Evolutionary conservation across 2,113 vertebrate genomes (phyloP).

Genomic region (Pterocles orientalis): DNA sequence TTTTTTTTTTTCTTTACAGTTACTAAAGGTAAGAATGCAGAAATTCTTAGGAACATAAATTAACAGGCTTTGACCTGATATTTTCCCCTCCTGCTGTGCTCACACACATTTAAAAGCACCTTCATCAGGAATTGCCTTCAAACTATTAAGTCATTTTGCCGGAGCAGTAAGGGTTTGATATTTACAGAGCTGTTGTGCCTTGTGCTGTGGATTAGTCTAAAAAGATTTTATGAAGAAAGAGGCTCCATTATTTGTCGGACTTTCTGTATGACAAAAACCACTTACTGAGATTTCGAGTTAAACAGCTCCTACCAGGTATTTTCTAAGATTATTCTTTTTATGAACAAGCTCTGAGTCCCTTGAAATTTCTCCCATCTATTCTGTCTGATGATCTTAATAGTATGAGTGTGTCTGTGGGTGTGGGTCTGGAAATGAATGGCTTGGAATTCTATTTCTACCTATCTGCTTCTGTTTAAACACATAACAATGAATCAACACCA

Average conservation of each 20-base stretch:
- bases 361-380: neutral
- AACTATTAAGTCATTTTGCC: neutral
- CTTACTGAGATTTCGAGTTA: neutral
- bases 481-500: neutral
- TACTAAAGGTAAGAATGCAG: neutral
- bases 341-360: neutral
- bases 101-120: neutral
- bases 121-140: neutral
- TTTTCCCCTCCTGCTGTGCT: neutral
- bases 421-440: neutral
- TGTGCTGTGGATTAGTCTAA: neutral
- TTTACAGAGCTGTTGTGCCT: neutral
- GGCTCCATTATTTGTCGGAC: fast-evolving
- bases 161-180: neutral
- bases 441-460: neutral
- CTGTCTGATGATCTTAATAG: neutral
- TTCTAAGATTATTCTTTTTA: neutral
- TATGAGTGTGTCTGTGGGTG: neutral
- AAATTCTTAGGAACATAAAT: neutral
- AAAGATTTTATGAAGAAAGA: neutral
- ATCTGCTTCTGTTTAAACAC: neutral
- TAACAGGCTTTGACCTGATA: neutral
- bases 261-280: neutral
- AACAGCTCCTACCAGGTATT: neutral
- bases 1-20: neutral